Evolutionary conservation across 2,888 invertebrate genomes (phyloP), one percentile per base, ranked within the genome.

Genomic region (Patella pellucida): DNA sequence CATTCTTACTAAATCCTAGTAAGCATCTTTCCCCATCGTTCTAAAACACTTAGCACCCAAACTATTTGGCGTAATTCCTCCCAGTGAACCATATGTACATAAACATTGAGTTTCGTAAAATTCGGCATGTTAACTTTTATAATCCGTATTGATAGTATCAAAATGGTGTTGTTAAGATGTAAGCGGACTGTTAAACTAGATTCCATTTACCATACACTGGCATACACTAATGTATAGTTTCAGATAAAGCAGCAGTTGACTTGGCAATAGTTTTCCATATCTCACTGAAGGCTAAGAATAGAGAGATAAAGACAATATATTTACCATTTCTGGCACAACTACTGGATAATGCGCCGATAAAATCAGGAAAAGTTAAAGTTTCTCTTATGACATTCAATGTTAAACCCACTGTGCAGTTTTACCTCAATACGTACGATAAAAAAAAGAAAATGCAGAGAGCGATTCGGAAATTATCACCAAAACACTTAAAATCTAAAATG

Each of bases 301-400:
- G 19, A 23, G 19, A 19, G 9, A 23, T 62, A 19, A 62, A 62
- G 23, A 62, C 11, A 14, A 62, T 23, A 62, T 62, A 23, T 14
- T 14, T 62, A 19, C 62, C 62, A 23, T 62, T 62, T 3, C 23
- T 62, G 62, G 62, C 62, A 62, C 1, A 62, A 19, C 19, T 62
- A 11, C 23, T 62, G 23, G 23, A n/a, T 15, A 19, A 82, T 52
- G 82, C 81, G 3, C 76, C 79, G 15, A 81, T 83, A 62, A 80
- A 81, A 54, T 75, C 74, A 3, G 78, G 75, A 3, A 77, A 76
- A 23, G 79, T 83, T 1, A 75, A 82, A 27, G 81, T 85, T 15
- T 81, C 84, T 31, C 54, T 86, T 1, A 9, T 85, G 16, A 82
- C 80, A 3, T 87, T 79, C 73, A 80, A 82, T 69, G 81, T 81